phyloP scores from a whole-genome alignment of 2,113 vertebrate species.

The Maccullochella peelii region DNA sequence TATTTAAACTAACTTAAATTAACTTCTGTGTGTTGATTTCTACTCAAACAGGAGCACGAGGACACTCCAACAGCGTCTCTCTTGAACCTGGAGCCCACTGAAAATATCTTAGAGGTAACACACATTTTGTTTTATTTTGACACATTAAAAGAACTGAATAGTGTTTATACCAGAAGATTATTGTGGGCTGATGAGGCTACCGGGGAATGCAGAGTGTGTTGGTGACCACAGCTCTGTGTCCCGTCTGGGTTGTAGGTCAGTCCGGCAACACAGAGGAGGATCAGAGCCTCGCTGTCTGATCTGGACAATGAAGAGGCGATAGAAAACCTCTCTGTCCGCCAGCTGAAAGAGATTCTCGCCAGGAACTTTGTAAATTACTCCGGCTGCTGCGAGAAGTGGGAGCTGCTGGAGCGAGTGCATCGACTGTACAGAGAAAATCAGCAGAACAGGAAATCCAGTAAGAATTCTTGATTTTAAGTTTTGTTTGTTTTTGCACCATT shows the following conservation, averaged over 20 bases:
- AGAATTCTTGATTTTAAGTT: conserved; percentile 36
- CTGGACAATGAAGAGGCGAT: conserved; percentile 92
- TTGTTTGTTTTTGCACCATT: neutral
- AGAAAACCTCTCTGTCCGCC: conserved; percentile 92
- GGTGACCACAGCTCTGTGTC: conserved; percentile 20
- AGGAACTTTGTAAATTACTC: conserved; percentile 98
- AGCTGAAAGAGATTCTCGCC: conserved; percentile 97
- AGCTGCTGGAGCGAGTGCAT: conserved; percentile 95
- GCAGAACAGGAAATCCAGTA: conserved; percentile 94
- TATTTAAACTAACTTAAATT: neutral
- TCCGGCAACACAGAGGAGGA: conserved; percentile 87
- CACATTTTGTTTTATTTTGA: neutral
- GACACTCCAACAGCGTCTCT: conserved; percentile 84
- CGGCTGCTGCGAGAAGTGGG: conserved; percentile 99
- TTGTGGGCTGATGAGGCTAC: neutral
- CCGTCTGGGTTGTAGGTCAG: conserved; percentile 81
- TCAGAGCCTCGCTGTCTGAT: conserved; percentile 93
- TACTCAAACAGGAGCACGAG: conserved; percentile 85
- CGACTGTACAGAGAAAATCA: conserved; percentile 93
- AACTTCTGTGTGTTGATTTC: conserved; percentile 24
- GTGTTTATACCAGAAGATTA: neutral
- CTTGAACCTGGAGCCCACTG: conserved; percentile 85
- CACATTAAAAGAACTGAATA: neutral
- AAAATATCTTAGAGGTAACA: conserved; percentile 86
- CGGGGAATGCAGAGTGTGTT: neutral